Base-by-base conservation (phyloP, 2,888 invertebrate genomes). In the Microctonus aethiopoides region DNA sequence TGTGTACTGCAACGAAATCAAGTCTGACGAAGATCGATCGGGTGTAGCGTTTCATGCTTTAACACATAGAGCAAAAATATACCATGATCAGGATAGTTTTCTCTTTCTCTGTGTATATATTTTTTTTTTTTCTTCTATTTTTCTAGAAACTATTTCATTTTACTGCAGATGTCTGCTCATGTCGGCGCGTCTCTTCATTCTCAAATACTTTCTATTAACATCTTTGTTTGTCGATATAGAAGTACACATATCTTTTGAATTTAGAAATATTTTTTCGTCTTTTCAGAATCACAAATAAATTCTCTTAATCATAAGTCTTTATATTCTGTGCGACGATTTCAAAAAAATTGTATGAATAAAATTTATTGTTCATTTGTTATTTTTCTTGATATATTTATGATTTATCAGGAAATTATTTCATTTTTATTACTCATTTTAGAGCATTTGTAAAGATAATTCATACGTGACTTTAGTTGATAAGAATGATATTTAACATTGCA, bases 21-120 rank as follows among this genome's bases (percentile, higher is more conserved):
- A 86, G 85, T 83, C 86, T 86, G 86, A 86, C 86, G 86, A 86
- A 86, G 86, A 86, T 86, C 86, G 86, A 86, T 86, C 83, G 86
- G n/a, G 46, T 16, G 78, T 82, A 78, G 80, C 82, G 77, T 83
- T 84, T 84, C 83, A 81, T 80, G 80, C 85, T 83, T 86, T 85
- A 83, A 84, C 86, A 81, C 78, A 80, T 13, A 60, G 65, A 36
- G 68, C 51, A 65, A 72, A 65, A 36, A 51, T 60, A 51, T 60
- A 52, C 61, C 63, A 66, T 70, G 66, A 46, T 46, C 46, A 46
- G 46, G n/a, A n/a, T n/a, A n/a, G n/a, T n/a, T n/a, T 29, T 29
- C 29, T 29, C 6, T 20, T 46, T 16, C 7, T 46, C 16, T 46
- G 46, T 46, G 1, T 46, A 46, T n/a, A 46, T 46, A 16, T 29